Base-by-base conservation (phyloP, 2,797 vertebrate genomes). In the Anguilla anguilla region DNA sequence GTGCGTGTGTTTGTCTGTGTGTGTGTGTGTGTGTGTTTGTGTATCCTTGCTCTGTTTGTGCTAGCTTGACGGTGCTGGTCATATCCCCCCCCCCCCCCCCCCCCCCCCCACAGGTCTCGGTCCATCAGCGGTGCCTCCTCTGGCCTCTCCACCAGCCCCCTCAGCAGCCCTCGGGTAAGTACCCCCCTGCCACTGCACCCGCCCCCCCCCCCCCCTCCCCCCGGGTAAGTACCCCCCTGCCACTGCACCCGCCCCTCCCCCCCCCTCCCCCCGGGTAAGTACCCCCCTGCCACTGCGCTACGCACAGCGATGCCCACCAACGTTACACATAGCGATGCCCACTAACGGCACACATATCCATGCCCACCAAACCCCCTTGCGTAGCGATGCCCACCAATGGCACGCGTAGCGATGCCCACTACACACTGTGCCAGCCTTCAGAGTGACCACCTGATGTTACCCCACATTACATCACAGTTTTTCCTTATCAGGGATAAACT, bases 161-260 rank as follows among this genome's bases (percentile, higher is more conserved):
- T 99, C 94, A 99, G 98, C 96, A 99, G 98, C 94, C 98, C 98
- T 89, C 96, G 98, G 98, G 98, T 99, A 94, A 98, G 98, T 13
- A 10, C 53, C 53, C 72, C 69, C 89, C 87, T 85, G 91, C 92
- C 92, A 93, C 88, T 89, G 85, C 91, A 91, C 89, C 31, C 39
- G 61, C 59, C 43, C n/a, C 3, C 7, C 17, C 55, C 11, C 31
- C 59, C 17, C 57, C 1, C 53, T 1, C 1, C 85, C 79, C 69
- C 89, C 87, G 49, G 35, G 35, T 35, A 35, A 35, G 35, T 35
- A 35, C 35, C 85, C 79, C 67, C 89, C 87, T 85, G 91, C 92
- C 92, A 93, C 88, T 89, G 86, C 91, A n/a, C n/a, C n/a, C n/a
- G n/a, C n/a, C n/a, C n/a, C 3, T 7, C 17, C 55, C 11, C 31